phyloP scores from a whole-genome alignment of 2,113 vertebrate genomes.

The Engraulis encrasicolus region DNA sequence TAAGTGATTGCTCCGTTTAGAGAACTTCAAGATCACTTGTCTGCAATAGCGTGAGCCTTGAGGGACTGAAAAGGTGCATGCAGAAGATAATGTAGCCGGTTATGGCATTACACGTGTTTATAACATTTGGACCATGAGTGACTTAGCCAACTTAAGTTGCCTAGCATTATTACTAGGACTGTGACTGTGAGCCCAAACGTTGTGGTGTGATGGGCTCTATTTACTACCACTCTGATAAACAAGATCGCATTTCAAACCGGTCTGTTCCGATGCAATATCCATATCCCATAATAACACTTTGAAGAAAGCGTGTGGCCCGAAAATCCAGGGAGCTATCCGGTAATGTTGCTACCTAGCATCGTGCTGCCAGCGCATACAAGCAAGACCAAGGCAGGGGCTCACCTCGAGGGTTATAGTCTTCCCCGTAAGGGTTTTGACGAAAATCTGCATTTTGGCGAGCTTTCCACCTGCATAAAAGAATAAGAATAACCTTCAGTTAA shows the following conservation, averaged over 20 bases:
- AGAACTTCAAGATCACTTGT: too few relatives aligned
- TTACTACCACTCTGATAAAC: background rate
- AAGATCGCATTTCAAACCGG: background rate
- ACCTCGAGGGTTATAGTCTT: constrained; percentile 99
- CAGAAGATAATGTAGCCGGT: background rate
- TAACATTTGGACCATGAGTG: background rate
- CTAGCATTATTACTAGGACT: background rate
- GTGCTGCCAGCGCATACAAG: background rate
- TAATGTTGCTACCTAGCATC: background rate
- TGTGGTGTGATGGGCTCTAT: background rate
- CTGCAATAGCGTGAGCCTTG: too few relatives aligned
- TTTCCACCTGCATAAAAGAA: constrained; percentile 70
- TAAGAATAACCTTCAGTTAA: background rate
- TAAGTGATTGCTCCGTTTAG: background rate
- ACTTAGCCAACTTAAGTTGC: background rate
- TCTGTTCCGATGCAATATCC: background rate
- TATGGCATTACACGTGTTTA: background rate
- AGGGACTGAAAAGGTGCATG: too few relatives aligned
- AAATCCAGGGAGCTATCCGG: background rate
- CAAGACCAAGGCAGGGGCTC: constrained; percentile 49
- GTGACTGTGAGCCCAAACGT: background rate
- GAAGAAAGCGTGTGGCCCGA: background rate
- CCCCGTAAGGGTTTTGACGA: constrained; percentile 98
- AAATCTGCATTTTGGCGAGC: constrained; percentile 91
- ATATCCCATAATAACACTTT: background rate